Evolutionary conservation across 2,888 invertebrate genomes (phyloP), one percentile per base, ranked within the genome.

Genomic region (Sturmia bella): DNA sequence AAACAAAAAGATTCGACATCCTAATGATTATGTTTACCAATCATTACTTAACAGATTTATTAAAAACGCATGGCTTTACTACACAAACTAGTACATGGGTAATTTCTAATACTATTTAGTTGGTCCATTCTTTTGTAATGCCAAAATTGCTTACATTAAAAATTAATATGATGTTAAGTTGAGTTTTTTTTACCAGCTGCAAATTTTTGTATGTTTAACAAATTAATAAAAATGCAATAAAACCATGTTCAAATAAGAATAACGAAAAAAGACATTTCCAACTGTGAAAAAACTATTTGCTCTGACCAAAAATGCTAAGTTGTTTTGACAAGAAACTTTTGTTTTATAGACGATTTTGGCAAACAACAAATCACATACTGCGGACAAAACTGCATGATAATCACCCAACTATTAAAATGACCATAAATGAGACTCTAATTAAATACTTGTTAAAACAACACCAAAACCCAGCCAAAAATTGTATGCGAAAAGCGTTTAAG

Each of bases 391-490:
- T 75, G 64, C 70, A 82, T 82, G 82, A 82, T 82, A 82, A 82
- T 82, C 78, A 77, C 76, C 73, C 76, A 76, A 70, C 75, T 74
- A 82, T 82, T 75, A 52, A 66, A 70, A 78, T 82, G 78, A 70
- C 82, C 82, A 82, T 78, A 82, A 70, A 82, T 70, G 78, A 78
- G 54, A 66, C 48, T 78, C 82, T 82, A 82, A 82, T 82, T 82
- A 82, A 82, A 82, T 82, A 82, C 82, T 78, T 78, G 82, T 82
- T 82, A 82, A 82, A 82, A 72, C 82, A 57, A 82, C 82, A 82
- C 82, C 78, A 82, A 82, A 82, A 69, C 13, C 57, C 48, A 57
- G 59, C 32, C 61, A 57, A 69, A 78, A 68, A 45, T 56, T 32
- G 15, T 37, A 21, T 12, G 48, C 56, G 27, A 50, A 43, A 56